phyloP scores from a whole-genome alignment of 2,888 invertebrate species.

The Phalangium opilio region DNA sequence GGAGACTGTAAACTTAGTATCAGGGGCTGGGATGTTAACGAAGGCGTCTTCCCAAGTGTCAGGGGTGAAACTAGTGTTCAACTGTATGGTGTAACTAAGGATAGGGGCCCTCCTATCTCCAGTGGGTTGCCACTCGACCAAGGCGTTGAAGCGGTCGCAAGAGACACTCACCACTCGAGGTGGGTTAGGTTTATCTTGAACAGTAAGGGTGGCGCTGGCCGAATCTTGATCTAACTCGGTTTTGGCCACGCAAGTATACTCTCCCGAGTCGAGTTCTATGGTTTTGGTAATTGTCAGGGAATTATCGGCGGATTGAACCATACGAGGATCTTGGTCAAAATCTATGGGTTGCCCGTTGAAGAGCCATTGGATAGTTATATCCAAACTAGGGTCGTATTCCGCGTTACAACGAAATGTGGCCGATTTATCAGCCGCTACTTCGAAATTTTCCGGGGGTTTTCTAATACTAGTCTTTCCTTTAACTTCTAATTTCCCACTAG shows the following conservation, averaged over 20 bases:
- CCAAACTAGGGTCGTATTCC: constrained; percentile 65
- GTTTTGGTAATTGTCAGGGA: constrained; percentile 89
- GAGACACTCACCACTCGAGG: constrained; percentile 50
- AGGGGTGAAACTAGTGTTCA: constrained; percentile 83
- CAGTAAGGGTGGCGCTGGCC: constrained; percentile 74
- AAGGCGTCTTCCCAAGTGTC: constrained; percentile 72
- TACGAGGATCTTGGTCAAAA: constrained; percentile 66
- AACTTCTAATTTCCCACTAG: constrained; percentile 62
- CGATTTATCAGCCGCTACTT: constrained; percentile 70
- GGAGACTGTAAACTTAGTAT: constrained; percentile 46
- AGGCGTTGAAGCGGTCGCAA: constrained; percentile 56
- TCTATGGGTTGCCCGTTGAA: constrained; percentile 74
- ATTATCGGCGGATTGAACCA: constrained; percentile 62
- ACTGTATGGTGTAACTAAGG: constrained; percentile 72
- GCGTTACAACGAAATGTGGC: constrained; percentile 87
- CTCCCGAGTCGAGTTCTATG: constrained; percentile 82
- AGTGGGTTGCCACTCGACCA: constrained; percentile 70
- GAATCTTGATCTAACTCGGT: constrained; percentile 74
- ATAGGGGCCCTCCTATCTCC: constrained; percentile 93
- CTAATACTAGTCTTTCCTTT: constrained; percentile 73
- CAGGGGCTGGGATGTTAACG: constrained; percentile 59
- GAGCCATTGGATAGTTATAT: constrained; percentile 68
- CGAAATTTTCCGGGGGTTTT: constrained; percentile 77
- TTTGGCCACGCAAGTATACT: constrained; percentile 82
- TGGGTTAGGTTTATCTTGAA: constrained; percentile 85